Conservation (phyloP, 1,140 invertebrate genomes). For the Pseudobourletiella spinata region DNA sequence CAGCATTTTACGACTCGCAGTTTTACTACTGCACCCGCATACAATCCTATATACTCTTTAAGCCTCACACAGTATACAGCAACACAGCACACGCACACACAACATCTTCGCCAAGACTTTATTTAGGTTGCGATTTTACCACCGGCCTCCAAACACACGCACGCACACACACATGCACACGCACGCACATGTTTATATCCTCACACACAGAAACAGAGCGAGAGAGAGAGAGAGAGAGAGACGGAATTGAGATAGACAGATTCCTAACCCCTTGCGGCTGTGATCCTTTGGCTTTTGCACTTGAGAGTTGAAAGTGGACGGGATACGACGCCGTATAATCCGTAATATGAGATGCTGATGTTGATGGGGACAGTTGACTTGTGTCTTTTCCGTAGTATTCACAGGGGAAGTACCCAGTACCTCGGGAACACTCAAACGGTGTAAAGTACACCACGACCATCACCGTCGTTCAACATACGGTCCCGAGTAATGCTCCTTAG, state of each 20-base stretch:
- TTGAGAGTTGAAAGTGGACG: neutral
- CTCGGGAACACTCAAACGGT: too few relatives aligned
- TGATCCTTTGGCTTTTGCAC: neutral
- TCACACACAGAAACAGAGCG: neutral
- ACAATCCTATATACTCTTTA: constrained; percentile 5
- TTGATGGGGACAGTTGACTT: neutral
- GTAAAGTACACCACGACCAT: too few relatives aligned
- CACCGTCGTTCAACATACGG: neutral
- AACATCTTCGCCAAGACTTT: neutral
- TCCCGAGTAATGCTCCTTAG: neutral
- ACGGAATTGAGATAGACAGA: too few relatives aligned
- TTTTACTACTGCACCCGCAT: neutral
- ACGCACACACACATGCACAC: neutral
- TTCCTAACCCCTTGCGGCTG: neutral
- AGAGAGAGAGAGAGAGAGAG: too few relatives aligned
- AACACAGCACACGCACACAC: too few relatives aligned
- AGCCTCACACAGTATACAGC: too few relatives aligned
- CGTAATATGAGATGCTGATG: neutral
- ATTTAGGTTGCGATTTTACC: too few relatives aligned
- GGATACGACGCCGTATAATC: neutral
- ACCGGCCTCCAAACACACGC: too few relatives aligned
- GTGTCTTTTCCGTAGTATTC: too few relatives aligned
- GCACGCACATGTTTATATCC: neutral
- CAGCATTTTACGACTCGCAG: constrained; percentile 2
- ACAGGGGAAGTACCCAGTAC: too few relatives aligned